phyloP scores from a whole-genome alignment of 35 echinoderm and acorn worm species.

The Ophioderma brevispina region DNA sequence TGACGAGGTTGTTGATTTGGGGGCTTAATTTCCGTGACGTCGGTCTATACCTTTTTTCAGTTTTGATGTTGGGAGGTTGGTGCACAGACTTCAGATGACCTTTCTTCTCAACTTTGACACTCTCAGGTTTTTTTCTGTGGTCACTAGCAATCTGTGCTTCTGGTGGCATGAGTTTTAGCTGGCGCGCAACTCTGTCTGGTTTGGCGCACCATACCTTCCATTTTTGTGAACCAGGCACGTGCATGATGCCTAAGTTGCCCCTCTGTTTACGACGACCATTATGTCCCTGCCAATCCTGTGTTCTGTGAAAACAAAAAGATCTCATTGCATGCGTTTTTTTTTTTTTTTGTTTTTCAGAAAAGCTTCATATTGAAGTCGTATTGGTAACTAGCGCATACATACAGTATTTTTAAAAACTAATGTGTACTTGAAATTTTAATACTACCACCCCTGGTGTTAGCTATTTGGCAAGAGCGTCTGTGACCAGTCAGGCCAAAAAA shows the following conservation, averaged over 20 bases:
- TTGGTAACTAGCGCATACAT: not conserved
- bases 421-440: too few relatives aligned
- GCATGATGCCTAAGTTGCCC: conserved; percentile 40
- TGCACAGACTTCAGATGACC: not conserved
- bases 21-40: too few relatives aligned
- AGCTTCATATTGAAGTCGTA: not conserved
- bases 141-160: not conserved
- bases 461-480: too few relatives aligned
- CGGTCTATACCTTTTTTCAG: not conserved
- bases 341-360: too few relatives aligned
- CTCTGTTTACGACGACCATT: conserved; percentile 44
- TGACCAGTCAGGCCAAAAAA: too few relatives aligned
- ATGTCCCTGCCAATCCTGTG: conserved; percentile 73
- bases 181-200: not conserved
- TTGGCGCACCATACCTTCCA: conserved; percentile 50
- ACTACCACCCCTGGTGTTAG: too few relatives aligned
- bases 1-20: too few relatives aligned
- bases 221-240: conserved; percentile 15
- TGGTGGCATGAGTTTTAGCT: not conserved
- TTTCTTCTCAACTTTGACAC: not conserved
- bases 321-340: not conserved
- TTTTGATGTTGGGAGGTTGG: not conserved
- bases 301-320: conserved; percentile 25
- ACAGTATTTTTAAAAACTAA: not conserved
- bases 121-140: not conserved